Evolutionary conservation across 2,888 invertebrate species (phyloP), one percentile per base, ranked within the genome.

Genomic region (Julus scanicus): DNA sequence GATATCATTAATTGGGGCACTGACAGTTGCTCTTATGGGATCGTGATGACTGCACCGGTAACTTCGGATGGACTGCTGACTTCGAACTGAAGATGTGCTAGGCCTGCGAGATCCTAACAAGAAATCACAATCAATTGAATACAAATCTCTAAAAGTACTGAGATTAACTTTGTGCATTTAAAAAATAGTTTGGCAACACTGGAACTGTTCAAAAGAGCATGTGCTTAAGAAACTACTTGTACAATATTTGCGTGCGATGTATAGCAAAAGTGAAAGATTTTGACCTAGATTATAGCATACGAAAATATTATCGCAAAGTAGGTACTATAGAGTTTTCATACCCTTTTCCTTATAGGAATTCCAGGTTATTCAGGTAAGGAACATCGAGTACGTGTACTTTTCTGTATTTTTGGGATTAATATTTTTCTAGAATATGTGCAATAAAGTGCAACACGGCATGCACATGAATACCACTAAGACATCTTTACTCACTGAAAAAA

Each of bases 61-160:
- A 40, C 88, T 88, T 15, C 88, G 20, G 37, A 86, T 86, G 71
- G 88, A 88, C 29, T 39, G 20, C 63, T 88, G 88, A 87, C 88
- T 88, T 57, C 88, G 86, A 53, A 57, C 48, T 1, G 88, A 88
- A 87, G 88, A 37, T 15, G 63, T 86, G 40, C 88, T 88, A 13
- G 88, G 88, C 20, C 88, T 53, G 20, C 88, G 53, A 57, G 88
- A 88, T 44, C 86, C 88, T 88, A n/a, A 29, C 29, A 71, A 29
- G 20, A 71, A 71, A 71, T 20, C 29, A 29, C 29, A 71, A 4
- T 71, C 29, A 71, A 71, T 29, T 71, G 0, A 71, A 17, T 29
- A 71, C 20, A 29, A n/a, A 71, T 29, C 9, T 71, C 71, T 29
- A 71, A 9, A 71, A 29, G 71, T 0, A 5, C 29, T 20, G 29